Base-by-base conservation (phyloP, 2,888 invertebrate species). In the Machimus atricapillus region DNA sequence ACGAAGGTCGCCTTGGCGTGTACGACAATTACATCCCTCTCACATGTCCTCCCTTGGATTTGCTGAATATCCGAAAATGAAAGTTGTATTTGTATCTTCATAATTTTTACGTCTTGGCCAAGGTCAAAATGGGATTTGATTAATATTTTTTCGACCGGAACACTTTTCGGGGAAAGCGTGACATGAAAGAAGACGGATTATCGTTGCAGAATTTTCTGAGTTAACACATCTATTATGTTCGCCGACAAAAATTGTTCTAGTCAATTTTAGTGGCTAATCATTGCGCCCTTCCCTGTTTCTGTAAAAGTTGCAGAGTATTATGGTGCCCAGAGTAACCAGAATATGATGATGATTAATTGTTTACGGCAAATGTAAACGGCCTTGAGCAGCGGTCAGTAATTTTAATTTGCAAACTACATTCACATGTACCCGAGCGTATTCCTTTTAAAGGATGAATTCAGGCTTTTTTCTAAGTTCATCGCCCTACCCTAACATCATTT, bases 101-200 rank as follows among this genome's bases (percentile, higher is more conserved):
- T 27, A 66, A 78, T 78, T 78, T 77, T 78, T 40, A 78, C 14
- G 37, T 19, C 78, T 37, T 37, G 23, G 19, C 40, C 78, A 78
- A 78, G 78, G 78, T 40, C 78, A 78, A 12, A 43, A 23, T 14
- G 37, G 43, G 40, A 78, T 78, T 78, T 78, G 78, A 78, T 78
- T 78, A 78, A 78, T 78, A 40, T 46, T 78, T 78, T 40, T 76
- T 66, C 40, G 78, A 23, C 23, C 43, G 37, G 78, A n/a, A 2
- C 12, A 19, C 37, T 78, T 78, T 78, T 43, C 16, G 40, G 12
- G n/a, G 19, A 76, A 6, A n/a, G 52, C 19, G 37, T n/a, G 78
- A 34, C 78, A 9, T 16, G 23, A 43, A 78, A 43, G 12, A 78
- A 43, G 78, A 78, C 43, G 43, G 37, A 78, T 78, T 43, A 37